phyloP scores from a whole-genome alignment of 1,140 invertebrate genomes.

The Camponotus vicinus region DNA sequence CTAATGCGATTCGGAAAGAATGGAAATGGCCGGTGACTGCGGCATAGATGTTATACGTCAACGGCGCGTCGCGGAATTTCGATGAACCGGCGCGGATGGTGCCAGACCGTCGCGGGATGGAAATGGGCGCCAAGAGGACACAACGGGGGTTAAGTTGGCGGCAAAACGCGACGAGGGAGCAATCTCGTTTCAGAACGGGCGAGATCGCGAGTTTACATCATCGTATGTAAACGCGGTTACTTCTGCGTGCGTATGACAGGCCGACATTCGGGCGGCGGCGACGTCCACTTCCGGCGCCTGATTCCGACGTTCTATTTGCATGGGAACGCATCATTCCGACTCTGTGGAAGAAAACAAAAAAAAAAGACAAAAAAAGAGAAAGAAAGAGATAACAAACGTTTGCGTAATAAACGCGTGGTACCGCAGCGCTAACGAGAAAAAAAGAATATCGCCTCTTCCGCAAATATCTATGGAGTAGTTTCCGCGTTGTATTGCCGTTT shows the following conservation, averaged over 20 bases:
- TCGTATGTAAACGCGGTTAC: conserved; percentile 41
- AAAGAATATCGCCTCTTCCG: not conserved
- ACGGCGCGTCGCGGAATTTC: conserved; percentile 48
- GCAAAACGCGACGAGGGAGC: conserved; percentile 16
- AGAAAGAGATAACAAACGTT: conserved; percentile 15
- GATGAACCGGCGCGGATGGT: conserved; percentile 44
- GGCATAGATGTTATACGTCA: conserved; percentile 36
- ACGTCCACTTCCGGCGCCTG: conserved; percentile 69
- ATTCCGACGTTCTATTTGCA: conserved; percentile 73
- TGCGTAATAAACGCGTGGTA: conserved; percentile 59
- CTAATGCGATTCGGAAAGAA: conserved; percentile 58
- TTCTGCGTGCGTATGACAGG: conserved; percentile 69
- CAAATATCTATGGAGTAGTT: conserved; percentile 21
- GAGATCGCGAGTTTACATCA: conserved; percentile 46
- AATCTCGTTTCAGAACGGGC: not conserved
- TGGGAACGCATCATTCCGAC: conserved; percentile 52
- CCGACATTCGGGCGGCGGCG: conserved; percentile 59
- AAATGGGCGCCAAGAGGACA: conserved; percentile 25
- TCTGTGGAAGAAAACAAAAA: conserved; percentile 6
- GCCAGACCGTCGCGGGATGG: conserved; percentile 42
- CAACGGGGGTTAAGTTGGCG: not conserved
- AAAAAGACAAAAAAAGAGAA: conserved; percentile 6
- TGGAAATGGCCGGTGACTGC: conserved; percentile 28
- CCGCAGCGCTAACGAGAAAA: conserved; percentile 22
- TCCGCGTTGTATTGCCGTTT: conserved; percentile 19